Percentiles rank a stretch among this genome's conserved stretches.
Evolutionary conservation across 2,113 vertebrate species (phyloP).

Genomic region (Neogobius melanostomus): DNA sequence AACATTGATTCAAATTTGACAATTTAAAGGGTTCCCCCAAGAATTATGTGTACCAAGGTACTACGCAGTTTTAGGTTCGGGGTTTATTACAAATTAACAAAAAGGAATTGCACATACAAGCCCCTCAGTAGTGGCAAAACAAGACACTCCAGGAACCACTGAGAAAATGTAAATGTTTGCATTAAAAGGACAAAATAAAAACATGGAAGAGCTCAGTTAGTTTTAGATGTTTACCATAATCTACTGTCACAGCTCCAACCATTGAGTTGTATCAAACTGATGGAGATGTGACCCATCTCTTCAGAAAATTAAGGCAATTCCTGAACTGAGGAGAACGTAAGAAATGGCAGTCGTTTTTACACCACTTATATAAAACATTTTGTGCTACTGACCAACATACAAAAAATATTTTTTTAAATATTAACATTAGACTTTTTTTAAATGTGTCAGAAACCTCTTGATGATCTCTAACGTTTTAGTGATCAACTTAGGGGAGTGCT

Average conservation of each 20-base stretch:
- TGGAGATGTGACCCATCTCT: conserved; percentile 48
- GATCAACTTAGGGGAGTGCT: conserved; percentile 51
- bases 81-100: conserved; percentile 13
- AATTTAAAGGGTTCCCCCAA: neutral
- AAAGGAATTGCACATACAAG: conserved; percentile 45
- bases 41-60: neutral
- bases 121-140: conserved; percentile 32
- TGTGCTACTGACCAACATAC: conserved; percentile 80
- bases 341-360: conserved; percentile 69
- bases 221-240: conserved; percentile 34
- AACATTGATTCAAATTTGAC: neutral
- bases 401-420: conserved; percentile 74
- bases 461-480: conserved; percentile 37
- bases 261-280: conserved; percentile 41
- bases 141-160: conserved; percentile 49
- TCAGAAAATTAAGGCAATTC: conserved; percentile 80
- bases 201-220: conserved; percentile 63
- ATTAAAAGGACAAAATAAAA: conserved; percentile 67
- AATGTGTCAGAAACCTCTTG: conserved; percentile 40
- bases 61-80: neutral
- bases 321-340: conserved; percentile 71
- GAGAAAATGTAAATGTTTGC: conserved; percentile 50
- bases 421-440: conserved; percentile 49
- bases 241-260: conserved; percentile 23
- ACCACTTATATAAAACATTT: conserved; percentile 69